Conservation (phyloP, 1,140 invertebrate species). For the Colletes gigas region DNA sequence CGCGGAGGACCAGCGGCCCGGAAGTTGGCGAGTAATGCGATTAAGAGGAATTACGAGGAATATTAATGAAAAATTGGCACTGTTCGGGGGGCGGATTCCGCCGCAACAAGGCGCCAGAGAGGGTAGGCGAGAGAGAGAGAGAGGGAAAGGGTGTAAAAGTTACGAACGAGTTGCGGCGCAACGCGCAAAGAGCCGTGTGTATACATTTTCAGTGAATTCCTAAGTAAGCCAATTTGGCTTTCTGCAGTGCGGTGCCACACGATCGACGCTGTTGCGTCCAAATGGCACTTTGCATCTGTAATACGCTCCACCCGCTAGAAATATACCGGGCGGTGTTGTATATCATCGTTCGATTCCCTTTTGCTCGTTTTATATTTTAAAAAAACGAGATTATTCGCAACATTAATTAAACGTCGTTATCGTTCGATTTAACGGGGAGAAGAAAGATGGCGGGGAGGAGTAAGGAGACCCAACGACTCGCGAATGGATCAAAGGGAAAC, state of each 20-base stretch:
- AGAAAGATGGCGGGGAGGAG: neutral
- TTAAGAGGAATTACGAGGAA: constrained; percentile 29
- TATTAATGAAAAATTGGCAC: constrained; percentile 45
- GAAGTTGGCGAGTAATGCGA: constrained; percentile 29
- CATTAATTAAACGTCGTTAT: constrained; percentile 37
- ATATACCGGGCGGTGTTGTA: neutral
- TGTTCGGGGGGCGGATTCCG: neutral
- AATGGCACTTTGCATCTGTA: constrained; percentile 49
- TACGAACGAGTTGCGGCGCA: constrained; percentile 32
- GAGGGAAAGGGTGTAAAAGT: constrained; percentile 17
- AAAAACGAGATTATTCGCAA: constrained; percentile 22
- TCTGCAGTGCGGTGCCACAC: constrained; percentile 43
- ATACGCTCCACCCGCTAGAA: constrained; percentile 15
- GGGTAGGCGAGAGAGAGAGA: no score
- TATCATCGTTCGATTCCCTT: neutral
- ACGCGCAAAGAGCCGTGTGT: constrained; percentile 32
- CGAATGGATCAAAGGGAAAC: neutral
- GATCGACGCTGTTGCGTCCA: constrained; percentile 50
- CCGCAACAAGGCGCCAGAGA: neutral
- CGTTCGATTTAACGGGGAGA: constrained; percentile 6
- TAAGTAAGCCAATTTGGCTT: constrained; percentile 49
- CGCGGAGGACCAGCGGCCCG: neutral
- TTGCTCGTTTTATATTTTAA: neutral
- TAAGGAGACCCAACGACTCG: no score
- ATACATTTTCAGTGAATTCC: constrained; percentile 32